Percentiles rank a stretch among this genome's conserved stretches.
Conservation (phyloP, 2,797 vertebrate species). For the Lepus townsendii region DNA sequence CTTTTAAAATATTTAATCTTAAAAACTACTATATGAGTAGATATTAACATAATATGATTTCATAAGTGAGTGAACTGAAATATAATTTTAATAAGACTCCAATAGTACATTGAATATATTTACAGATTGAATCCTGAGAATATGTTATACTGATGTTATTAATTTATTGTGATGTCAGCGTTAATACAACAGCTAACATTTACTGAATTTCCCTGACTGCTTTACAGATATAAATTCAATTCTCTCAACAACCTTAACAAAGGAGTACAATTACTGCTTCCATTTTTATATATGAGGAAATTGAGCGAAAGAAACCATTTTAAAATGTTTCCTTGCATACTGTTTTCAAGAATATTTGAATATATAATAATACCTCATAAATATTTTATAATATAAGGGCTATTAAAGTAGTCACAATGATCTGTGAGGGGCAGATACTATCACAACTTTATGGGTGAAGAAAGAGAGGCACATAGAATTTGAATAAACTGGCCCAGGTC, state of each 20-base stretch:
- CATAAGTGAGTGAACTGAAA: neutral
- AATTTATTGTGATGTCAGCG: neutral
- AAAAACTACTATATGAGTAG: neutral
- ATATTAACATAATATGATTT: neutral
- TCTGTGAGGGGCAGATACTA: neutral
- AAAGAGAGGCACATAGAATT: neutral
- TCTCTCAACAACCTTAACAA: neutral
- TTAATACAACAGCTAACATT: neutral
- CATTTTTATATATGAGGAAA: neutral
- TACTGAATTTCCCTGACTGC: neutral
- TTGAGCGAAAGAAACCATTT: neutral
- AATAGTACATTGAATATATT: constrained; percentile 8
- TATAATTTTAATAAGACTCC: neutral
- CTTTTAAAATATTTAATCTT: constrained; percentile 8
- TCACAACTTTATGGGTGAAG: neutral
- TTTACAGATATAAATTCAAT: neutral
- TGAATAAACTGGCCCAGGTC: neutral
- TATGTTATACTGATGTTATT: neutral
- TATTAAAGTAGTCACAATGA: neutral
- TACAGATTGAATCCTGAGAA: constrained; percentile 9
- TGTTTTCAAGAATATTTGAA: neutral
- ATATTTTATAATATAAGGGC: neutral
- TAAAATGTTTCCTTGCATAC: neutral
- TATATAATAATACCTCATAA: neutral
- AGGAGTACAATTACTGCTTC: neutral